Evolutionary conservation across 2,797 vertebrate species (phyloP), one percentile per base, ranked within the genome.

Genomic region (Merluccius polli): DNA sequence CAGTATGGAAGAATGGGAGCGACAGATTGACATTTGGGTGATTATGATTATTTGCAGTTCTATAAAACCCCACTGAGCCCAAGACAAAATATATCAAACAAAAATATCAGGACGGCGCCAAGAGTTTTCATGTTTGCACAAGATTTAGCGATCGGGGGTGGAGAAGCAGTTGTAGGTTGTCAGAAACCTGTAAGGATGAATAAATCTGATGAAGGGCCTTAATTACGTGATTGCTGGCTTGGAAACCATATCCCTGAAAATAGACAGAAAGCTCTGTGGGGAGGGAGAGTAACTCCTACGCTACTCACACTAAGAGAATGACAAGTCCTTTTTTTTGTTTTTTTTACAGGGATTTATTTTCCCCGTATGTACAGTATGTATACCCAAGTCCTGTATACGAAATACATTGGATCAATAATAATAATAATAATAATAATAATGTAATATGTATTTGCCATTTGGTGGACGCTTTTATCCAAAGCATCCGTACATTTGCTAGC

Each of bases 201-300:
- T 91, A 89, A 89, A 92, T 91, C 88, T 89, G 87, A 91, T 90
- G 87, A 89, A 90, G 88, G 87, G 84, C 86, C 87, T 89, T 91
- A 91, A 92, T 92, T 92, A 91, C 83, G 85, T 89, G 87, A 92
- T 90, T 91, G 88, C 89, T 87, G 84, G 87, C 89, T 90, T 92
- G 85, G 86, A 92, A 91, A 87, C 80, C 79, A 63, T 86, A 91
- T 90, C 83, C 90, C 85, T 90, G 88, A 87, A 91, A 91, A 92
- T 93, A 92, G 90, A 90, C 88, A 89, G 88, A 85, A 79, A 80
- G 88, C 67, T 83, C 29, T 87, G 78, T 38, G 89, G 88, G 91
- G 86, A 84, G 81, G 86, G 82, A 80, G 78, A 85, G 73, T n/a
- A 89, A 91, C 90, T 91, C 89, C 91, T 80, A 90, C 89, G 87